These are phyloP conservation scores for Macquaria australasica DNA, from an alignment of 2,113 vertebrate genomes.

Conservation along the genomic window DNA sequence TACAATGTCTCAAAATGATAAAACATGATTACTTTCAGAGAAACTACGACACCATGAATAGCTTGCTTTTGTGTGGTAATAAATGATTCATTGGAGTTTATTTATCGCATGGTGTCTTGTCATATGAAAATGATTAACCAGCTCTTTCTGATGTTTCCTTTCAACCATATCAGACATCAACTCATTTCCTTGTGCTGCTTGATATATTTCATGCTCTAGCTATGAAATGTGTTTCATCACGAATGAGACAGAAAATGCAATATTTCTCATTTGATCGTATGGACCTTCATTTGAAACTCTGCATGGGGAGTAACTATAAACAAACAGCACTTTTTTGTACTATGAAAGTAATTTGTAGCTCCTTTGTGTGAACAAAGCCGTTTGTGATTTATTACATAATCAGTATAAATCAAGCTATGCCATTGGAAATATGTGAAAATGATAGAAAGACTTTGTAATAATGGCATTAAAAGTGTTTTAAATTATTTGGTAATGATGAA, in stretches of 20 bases:
- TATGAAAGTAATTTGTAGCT: constrained; percentile 19
- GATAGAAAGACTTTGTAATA: background rate
- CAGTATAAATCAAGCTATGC: constrained; percentile 8
- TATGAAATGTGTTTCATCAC: constrained; percentile 63
- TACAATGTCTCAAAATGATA: constrained; percentile 62
- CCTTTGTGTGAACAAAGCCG: constrained; percentile 16
- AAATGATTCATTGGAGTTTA: constrained; percentile 74
- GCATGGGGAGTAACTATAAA: constrained; percentile 14
- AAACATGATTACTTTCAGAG: constrained; percentile 71
- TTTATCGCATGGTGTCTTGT: constrained; percentile 68
- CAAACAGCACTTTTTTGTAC: constrained; percentile 9
- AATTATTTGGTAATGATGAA: constrained; percentile 2
- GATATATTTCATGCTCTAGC: constrained; percentile 53
- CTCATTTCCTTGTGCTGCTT: constrained; percentile 70
- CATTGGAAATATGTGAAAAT: constrained; percentile 10
- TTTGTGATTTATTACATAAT: constrained; percentile 18
- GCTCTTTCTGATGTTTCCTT: constrained; percentile 68
- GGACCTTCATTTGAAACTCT: constrained; percentile 41
- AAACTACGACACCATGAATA: constrained; percentile 41
- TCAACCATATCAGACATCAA: constrained; percentile 71
- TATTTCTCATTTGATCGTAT: constrained; percentile 49
- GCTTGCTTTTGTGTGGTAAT: constrained; percentile 65
- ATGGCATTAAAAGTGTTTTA: background rate
- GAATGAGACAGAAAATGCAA: constrained; percentile 51
- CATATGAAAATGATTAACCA: constrained; percentile 76